Evolutionary conservation across 2,113 vertebrate genomes (phyloP), one percentile per base, ranked within the genome.

Genomic region (Corythaeola cristata): DNA sequence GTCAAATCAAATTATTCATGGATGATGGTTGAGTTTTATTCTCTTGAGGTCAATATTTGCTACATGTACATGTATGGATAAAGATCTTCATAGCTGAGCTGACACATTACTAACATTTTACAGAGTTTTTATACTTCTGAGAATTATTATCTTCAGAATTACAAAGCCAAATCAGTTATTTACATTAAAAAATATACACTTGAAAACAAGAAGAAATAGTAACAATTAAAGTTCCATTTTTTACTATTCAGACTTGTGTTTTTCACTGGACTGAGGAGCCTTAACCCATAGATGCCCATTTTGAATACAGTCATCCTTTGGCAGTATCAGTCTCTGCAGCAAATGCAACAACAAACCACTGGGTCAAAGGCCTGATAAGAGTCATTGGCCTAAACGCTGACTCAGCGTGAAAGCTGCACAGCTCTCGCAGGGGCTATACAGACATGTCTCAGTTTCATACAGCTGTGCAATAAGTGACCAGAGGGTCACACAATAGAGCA

Each of bases 1-100:
- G 96, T 96, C 96, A 97, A 44, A 95, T 92, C 11, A 0, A 62
- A 93, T 94, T 96, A 97, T 96, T 95, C 96, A 91, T 67, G 95
- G 91, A 77, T 94, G 88, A 83, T 71, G 8, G 13, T 26, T 91
- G 74, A 78, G 63, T 83, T 95, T 83, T 92, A 52, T 73, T 83
- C 88, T 94, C 79, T 56, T 49, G 79, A 88, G 90, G 95, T 94
- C 90, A 90, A 53, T 96, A 88, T 90, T 83, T 80, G 47, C 63
- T 74, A 55, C 50, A 67, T 67, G 41, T n/a, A 59, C n/a, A n/a
- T 28, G 23, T 79, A 33, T 41, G 47, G 55, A n/a, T 82, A 80
- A 90, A 72, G 63, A 93, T 62, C 47, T 73, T 37, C 75, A 72
- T 44, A 76, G 41, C 47, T 63, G 33, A 59, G 11, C 30, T 91